These are phyloP conservation scores for Coregonus suidteri DNA, from an alignment of 2,797 vertebrate species.

Conservation along the genomic window DNA sequence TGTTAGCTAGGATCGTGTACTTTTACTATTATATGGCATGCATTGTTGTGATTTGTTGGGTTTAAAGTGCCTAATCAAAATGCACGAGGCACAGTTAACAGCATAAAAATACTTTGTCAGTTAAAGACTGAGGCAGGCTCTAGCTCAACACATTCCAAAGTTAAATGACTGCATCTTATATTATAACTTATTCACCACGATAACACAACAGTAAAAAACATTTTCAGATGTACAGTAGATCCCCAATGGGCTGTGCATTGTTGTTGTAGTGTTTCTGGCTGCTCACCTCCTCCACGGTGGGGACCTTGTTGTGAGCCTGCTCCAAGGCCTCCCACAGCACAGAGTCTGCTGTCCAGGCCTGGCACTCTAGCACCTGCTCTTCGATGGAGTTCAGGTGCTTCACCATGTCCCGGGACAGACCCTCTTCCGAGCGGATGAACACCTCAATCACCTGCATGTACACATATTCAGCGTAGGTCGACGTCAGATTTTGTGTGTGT, in stretches of 20 bases:
- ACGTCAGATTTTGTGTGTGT: too few relatives aligned
- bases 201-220: too few relatives aligned
- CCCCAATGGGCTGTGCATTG: too few relatives aligned
- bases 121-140: not conserved
- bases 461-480: too few relatives aligned
- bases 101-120: not conserved
- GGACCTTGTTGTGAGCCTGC: constrained; percentile 81
- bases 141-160: too few relatives aligned
- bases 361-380: constrained; percentile 92
- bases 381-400: constrained; percentile 80
- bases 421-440: constrained; percentile 94
- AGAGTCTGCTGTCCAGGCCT: constrained; percentile 70
- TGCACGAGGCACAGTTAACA: not conserved
- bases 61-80: too few relatives aligned
- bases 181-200: too few relatives aligned
- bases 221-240: too few relatives aligned
- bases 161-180: too few relatives aligned
- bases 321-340: constrained; percentile 87
- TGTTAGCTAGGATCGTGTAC: not conserved
- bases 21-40: not conserved
- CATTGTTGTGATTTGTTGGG: not conserved
- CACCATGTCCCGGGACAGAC: constrained; percentile 95
- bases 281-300: constrained; percentile 93
- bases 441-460: constrained; percentile 90
- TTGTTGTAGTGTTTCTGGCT: not conserved